These are phyloP conservation scores for Trachythela sp. DNA, from an alignment of 64 coral and sea anemone species.

Conservation along the genomic window DNA sequence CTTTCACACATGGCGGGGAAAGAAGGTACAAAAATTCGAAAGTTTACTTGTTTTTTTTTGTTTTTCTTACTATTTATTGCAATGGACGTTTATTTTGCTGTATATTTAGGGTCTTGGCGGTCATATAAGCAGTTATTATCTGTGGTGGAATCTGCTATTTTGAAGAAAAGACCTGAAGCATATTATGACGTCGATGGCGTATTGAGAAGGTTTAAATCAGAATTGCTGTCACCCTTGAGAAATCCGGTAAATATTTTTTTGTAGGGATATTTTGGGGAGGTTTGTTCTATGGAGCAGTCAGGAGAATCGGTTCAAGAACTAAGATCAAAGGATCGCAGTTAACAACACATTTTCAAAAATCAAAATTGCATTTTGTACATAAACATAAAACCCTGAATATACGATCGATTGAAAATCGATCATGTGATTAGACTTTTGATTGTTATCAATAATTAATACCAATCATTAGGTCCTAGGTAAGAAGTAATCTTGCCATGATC, in stretches of 20 bases:
- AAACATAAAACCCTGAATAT: too few species aligned
- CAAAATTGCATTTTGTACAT: too few species aligned
- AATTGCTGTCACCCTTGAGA: conserved; percentile 77
- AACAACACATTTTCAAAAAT: too few species aligned
- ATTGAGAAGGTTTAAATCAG: conserved; percentile 83
- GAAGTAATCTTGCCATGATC: too few species aligned
- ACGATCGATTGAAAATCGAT: too few species aligned
- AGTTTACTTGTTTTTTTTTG: neutral
- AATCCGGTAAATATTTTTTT: conserved; percentile 62
- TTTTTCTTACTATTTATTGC: neutral
- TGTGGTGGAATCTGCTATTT: conserved; percentile 78
- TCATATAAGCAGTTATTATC: conserved; percentile 83
- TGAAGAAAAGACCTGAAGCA: conserved; percentile 74
- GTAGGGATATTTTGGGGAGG: too few species aligned
- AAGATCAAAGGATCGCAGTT: too few species aligned
- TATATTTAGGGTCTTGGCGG: conserved; percentile 70
- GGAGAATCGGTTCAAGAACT: neutral
- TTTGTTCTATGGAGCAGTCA: neutral
- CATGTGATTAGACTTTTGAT: too few species aligned
- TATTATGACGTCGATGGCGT: conserved; percentile 76
- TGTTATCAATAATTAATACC: too few species aligned
- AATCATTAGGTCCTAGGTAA: too few species aligned
- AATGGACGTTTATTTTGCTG: neutral
- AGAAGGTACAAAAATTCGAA: neutral
- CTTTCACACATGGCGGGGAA: conserved; percentile 21